Base-by-base conservation (phyloP, 2,888 invertebrate species). In the Drosophila maculinotata region DNA sequence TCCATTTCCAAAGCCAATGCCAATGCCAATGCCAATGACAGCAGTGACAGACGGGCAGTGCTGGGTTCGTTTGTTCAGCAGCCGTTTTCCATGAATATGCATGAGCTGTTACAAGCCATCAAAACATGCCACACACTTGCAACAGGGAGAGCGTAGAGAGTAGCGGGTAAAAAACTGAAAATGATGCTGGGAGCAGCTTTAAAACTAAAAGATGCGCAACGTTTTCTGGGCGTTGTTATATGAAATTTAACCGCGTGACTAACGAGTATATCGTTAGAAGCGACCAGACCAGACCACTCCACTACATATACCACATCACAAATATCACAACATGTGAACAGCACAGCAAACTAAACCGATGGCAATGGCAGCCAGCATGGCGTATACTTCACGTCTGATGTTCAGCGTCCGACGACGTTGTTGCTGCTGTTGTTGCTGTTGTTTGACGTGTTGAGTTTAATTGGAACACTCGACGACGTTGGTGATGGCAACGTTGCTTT, bases 401-500 rank as follows among this genome's bases (percentile, higher is more conserved):
- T 66, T 69, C 39, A 31, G 15, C 26, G 47, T 56, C 26, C 23
- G 17, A n/a, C 42, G 23, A 6, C 30, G 47, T 3, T 31, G 31
- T 15, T 39, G 58, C 45, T 72, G 20, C 0, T 9, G 36, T 10
- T 57, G 49, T 20, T 62, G 72, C 65, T 78, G 82, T 81, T 84
- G 76, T 76, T 87, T 81, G 82, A 84, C 87, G 87, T 81, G 87
- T 82, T 70, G 82, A 79, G 82, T 84, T 82, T 82, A 82, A 82
- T 82, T 82, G 87, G 87, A 85, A 73, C 85, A 87, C 87, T 82
- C 82, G 65, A 63, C 76, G 78, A 60, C 48, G 76, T 51, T 67
- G 54, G 26, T 25, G 59, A 62, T 54, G 45, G 42, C 57, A 41
- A 58, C 49, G 65, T 71, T 63, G 69, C 83, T 86, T 74, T 69